Evolutionary conservation across 2,797 vertebrate genomes (phyloP), one percentile per base, ranked within the genome.

Genomic region (Tadarida brasiliensis): DNA sequence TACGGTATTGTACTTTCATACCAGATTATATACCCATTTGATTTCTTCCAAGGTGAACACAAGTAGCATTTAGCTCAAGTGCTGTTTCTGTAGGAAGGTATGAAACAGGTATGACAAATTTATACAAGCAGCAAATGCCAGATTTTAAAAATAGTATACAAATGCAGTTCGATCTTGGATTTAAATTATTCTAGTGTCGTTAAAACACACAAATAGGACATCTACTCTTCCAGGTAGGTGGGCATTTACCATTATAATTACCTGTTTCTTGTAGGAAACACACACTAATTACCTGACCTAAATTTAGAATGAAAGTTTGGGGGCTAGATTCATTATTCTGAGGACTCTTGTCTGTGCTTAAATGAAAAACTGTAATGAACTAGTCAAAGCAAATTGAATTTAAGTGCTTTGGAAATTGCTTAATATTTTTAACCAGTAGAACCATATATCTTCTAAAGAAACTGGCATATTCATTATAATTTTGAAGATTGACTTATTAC

Each of bases 371-470:
- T 95, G 35, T 96, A 96, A 96, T 95, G 87, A 97, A 88, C 56
- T 94, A 88, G 65, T 90, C 84, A 95, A 95, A 94, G 28, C 39
- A 95, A 97, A 96, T 91, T 96, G 94, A 96, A 96, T 97, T 85
- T 93, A 96, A 96, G 87, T 97, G 68, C 93, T 90, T 61, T 92
- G 49, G 95, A 85, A 95, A 95, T 87, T 92, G 77, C 87, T 96
- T 96, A 96, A 94, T 96, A 98, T 95, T 96, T 97, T 96, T 96
- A 97, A 96, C 84, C n/a, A 89, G 49, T 57, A 89, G 67, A 95
- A 97, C 19, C 94, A 96, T 94, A 70, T 63, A 87, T 95, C 77
- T 90, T 94, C 77, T 91, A 92, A 96, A 96, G 56, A 95, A 97
- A 68, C 68, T 95, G 76, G 82, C 87, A 96, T 90, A 90, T 59